Evolutionary conservation across 2,797 vertebrate genomes (phyloP), one percentile per base, ranked within the genome.

Genomic region (Paratrypauchen microcephalus): DNA sequence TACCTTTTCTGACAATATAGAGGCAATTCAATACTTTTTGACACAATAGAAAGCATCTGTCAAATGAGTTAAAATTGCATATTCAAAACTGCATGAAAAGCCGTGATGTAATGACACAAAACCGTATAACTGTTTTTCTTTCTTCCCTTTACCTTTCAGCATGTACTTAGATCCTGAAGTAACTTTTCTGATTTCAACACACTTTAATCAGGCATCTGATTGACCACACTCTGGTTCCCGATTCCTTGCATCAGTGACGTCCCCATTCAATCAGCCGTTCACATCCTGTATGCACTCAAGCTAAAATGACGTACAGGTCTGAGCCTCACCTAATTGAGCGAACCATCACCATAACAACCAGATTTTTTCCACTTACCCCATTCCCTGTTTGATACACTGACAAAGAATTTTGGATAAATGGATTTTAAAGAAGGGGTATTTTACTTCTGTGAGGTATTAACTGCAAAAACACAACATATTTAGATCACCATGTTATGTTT

Each of bases 341-440:
- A 67, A 75, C 32, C 50, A 63, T 79, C 70, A 47, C 68, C 52
- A 55, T 36, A 70, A 74, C 77, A 72, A 52, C 65, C 7, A 13
- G 47, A 57, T 70, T 69, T 74, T 68, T 54, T 79, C 50, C 65
- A 21, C 62, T 55, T 65, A 68, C 78, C 71, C 68, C 74, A 52
- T 54, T 52, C 23, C 73, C 81, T 6, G 55, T 78, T 80, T 63
- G 71, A 82, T 59, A 72, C 70, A 65, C 66, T 55, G 72, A 56
- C 65, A 21, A 36, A 70, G 32, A 69, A 88, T 90, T 92, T 87
- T 90, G 85, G n/a, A n/a, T n/a, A 89, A 78, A 91, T 92, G 80
- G 80, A 86, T 91, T 88, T 91, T 91, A 92, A 92, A 39, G 11
- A 39, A 2, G 11, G 2, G 3, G 12, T 41, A 41, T 41, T 41